Percentiles rank a stretch among this genome's conserved stretches.
Conservation (phyloP, 2,113 vertebrate species). For the Gasterosteus nipponicus region DNA sequence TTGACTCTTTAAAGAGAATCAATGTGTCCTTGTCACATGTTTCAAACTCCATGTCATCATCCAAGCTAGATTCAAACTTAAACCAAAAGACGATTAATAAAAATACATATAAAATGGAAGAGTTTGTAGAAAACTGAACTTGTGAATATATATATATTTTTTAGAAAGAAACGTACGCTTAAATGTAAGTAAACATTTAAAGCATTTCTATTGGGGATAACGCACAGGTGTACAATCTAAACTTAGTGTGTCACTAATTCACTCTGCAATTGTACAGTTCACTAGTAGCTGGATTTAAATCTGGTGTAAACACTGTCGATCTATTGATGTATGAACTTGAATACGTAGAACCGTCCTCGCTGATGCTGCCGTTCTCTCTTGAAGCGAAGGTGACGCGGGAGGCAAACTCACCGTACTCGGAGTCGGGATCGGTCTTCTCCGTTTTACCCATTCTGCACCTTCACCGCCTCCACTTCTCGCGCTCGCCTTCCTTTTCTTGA, state of each 20-base stretch:
- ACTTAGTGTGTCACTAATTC: not conserved
- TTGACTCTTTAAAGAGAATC: not conserved
- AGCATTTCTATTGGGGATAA: not conserved
- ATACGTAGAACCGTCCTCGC: not conserved
- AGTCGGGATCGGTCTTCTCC: conserved; percentile 47
- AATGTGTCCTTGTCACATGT: not conserved
- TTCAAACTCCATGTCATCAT: not conserved
- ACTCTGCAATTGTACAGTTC: not conserved
- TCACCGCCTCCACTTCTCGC: not conserved
- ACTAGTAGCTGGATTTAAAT: not conserved
- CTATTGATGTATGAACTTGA: not conserved
- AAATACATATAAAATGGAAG: not conserved
- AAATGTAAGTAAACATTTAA: not conserved
- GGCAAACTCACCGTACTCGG: conserved; percentile 76
- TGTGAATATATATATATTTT: not conserved
- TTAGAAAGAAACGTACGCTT: too few relatives aligned
- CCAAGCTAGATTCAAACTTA: not conserved
- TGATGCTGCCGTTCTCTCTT: too few relatives aligned
- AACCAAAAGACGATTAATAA: not conserved
- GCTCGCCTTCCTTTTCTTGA: not conserved
- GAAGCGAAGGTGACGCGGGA: not conserved
- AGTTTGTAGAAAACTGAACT: not conserved
- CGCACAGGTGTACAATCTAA: too few relatives aligned
- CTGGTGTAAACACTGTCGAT: not conserved
- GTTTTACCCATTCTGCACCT: conserved; percentile 70